Evolutionary conservation across 2,888 invertebrate genomes (phyloP), one percentile per base, ranked within the genome.

Genomic region (Temnothorax unifasciatus): DNA sequence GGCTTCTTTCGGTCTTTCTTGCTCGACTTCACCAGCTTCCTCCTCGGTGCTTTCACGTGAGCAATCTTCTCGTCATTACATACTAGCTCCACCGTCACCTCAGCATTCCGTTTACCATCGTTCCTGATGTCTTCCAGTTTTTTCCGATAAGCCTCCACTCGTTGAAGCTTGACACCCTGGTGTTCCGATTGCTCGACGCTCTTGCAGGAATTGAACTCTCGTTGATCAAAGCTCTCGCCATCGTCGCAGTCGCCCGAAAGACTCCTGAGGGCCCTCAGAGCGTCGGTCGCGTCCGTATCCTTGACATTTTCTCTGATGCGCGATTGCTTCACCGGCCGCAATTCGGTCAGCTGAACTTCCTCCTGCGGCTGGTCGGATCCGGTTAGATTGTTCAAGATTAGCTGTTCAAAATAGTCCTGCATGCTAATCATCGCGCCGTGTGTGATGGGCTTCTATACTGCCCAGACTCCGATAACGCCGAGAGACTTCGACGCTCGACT

Each of bases 241-340:
- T 90, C 89, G 47, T 88, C 89, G 47, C 89, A 86, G 21, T 86
- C 88, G 18, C 89, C 89, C 3, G 93, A 85, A 74, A 93, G 93
- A 81, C 94, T 94, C 38, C 94, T 82, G 2, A 95, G 88, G 8
- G 93, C 94, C 54, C 92, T 93, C 0, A 95, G 85, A 0, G 93
- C 95, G 54, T 95, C 95, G 0, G 94, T 94, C 3, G 90, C 90
- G 25, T 91, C 90, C 9, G 59, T 54, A 66, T 93, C 92, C 29
- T 89, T 90, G 61, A 87, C 85, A 50, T 86, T 89, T 38, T 92
- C 91, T 18, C 90, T 88, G 15, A 94, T 93, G 8, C 93, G 84
- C 8, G 94, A 95, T 38, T 93, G 94, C 59, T 94, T 92, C 6
- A 95, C 95, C 15, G 95, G 95, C 18, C 92, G 85, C 25, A 95